Evolutionary conservation across 1,140 invertebrate species (phyloP).

Genomic region (Drosophila murphyi): DNA sequence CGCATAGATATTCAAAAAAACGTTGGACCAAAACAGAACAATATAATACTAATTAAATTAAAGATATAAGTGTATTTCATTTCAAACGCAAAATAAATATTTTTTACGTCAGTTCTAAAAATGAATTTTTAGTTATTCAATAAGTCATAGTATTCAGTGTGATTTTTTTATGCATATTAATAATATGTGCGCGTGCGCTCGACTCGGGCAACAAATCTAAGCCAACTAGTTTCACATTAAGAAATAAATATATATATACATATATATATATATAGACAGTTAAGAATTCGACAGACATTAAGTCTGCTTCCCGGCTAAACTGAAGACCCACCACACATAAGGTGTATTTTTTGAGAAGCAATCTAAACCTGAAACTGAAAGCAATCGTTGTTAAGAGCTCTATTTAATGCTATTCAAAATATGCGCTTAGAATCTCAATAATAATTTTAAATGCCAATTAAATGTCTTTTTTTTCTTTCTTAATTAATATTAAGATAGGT

Average conservation of each 20-base stretch:
- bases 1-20: not conserved
- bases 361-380: not conserved
- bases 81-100: not conserved
- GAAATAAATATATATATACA: not conserved
- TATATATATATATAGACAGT: not conserved
- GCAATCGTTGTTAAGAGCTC: not conserved
- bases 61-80: conserved; percentile 1
- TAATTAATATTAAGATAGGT: too few relatives aligned
- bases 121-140: conserved; percentile 8
- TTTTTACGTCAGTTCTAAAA: conserved; percentile 31
- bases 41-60: not conserved
- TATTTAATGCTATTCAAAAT: not conserved
- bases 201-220: not conserved
- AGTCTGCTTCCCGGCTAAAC: conserved; percentile 1
- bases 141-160: not conserved
- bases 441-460: not conserved
- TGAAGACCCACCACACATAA: not conserved
- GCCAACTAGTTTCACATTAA: conserved; percentile 21
- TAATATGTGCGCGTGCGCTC: conserved; percentile 24
- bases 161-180: conserved; percentile 27
- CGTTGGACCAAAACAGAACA: not conserved
- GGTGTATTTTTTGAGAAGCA: not conserved
- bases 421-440: not conserved
- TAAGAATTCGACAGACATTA: not conserved
- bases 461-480: not conserved